phyloP scores from a whole-genome alignment of 2,113 vertebrate genomes.

The Spermophilus dauricus region DNA sequence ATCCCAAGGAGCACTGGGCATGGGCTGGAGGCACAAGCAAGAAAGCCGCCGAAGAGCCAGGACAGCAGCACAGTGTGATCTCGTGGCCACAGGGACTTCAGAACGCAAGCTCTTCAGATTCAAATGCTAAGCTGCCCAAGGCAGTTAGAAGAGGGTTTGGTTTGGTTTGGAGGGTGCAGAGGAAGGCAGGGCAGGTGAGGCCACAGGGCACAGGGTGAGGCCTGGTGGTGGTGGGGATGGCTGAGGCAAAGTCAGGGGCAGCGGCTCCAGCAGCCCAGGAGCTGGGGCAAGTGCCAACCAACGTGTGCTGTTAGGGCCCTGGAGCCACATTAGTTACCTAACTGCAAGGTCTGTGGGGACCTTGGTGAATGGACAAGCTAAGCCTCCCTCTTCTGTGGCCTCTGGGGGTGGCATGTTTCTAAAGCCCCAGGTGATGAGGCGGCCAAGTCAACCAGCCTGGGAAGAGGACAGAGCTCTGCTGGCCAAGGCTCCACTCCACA shows the following conservation, averaged over 20 bases:
- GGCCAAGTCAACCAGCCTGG: not conserved
- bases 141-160: not conserved
- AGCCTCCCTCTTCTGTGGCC: not conserved
- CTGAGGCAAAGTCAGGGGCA: not conserved
- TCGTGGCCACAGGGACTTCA: not conserved
- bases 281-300: not conserved
- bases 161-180: not conserved
- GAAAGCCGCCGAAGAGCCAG: not conserved
- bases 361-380: not conserved
- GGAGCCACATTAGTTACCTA: not conserved
- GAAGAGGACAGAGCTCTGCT: not conserved
- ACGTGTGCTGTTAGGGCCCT: not conserved
- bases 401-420: not conserved
- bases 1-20: not conserved
- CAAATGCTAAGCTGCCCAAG: not conserved
- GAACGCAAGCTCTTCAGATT: not conserved
- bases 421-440: not conserved
- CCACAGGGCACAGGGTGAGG: not conserved
- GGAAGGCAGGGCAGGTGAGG: not conserved
- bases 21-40: not conserved
- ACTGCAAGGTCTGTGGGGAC: not conserved
- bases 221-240: not conserved
- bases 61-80: not conserved
- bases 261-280: not conserved
- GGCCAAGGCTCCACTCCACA: not conserved